phyloP scores from a whole-genome alignment of 2,113 vertebrate species.

The Oncorhynchus keta region DNA sequence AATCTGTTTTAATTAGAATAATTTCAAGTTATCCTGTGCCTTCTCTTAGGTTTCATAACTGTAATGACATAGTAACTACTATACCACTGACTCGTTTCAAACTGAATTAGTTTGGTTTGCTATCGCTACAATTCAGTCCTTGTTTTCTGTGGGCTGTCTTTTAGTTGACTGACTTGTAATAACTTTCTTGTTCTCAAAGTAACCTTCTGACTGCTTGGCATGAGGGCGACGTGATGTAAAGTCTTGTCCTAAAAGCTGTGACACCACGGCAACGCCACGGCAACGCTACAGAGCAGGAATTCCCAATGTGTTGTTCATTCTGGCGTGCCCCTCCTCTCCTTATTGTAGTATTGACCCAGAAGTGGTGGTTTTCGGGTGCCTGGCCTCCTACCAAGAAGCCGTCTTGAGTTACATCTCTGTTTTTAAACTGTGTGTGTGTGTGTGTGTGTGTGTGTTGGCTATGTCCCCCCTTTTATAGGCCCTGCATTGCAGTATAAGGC shows the following conservation, averaged over 20 bases:
- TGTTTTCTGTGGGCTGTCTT: not conserved
- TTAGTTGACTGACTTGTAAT: not conserved
- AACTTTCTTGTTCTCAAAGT: not conserved
- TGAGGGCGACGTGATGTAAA: too few species aligned
- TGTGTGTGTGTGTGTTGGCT: not conserved
- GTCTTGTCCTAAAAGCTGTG: not conserved
- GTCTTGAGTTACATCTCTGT: constrained; percentile 1
- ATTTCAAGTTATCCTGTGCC: too few species aligned
- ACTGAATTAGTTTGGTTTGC: too few species aligned
- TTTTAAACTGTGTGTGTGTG: not conserved
- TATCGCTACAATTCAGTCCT: not conserved
- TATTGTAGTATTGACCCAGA: not conserved
- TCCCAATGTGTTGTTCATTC: too few species aligned
- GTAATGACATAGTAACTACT: too few species aligned
- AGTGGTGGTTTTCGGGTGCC: not conserved
- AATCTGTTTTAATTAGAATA: too few species aligned
- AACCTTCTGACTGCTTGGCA: too few species aligned
- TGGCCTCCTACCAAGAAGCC: not conserved
- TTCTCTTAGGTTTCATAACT: too few species aligned
- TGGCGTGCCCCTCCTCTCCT: not conserved
- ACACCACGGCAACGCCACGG: not conserved
- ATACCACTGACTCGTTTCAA: not conserved
- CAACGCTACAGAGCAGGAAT: too few species aligned
- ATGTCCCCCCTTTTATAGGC: not conserved
- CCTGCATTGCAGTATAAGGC: too few species aligned